phyloP scores from a whole-genome alignment of 2,888 invertebrate genomes.

The Cryptus armator region DNA sequence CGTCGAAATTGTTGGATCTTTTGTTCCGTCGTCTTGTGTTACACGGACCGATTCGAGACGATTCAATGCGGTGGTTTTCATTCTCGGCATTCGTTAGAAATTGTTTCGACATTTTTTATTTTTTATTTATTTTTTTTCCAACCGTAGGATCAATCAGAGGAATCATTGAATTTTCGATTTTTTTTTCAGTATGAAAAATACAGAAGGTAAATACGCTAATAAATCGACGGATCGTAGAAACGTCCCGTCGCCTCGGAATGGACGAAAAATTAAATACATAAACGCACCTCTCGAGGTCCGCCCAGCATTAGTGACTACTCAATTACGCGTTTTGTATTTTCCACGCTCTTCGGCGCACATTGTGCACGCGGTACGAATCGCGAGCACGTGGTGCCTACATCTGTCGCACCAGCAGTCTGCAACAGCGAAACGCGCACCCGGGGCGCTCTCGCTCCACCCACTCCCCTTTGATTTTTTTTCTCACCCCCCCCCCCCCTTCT shows the following conservation, averaged over 20 bases:
- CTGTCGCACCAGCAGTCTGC: conserved; percentile 77
- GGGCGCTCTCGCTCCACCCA: conserved; percentile 68
- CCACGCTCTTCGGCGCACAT: conserved; percentile 76
- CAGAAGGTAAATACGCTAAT: neutral
- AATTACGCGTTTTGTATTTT: conserved; percentile 81
- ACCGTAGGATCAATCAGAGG: neutral
- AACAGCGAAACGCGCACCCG: conserved; percentile 61
- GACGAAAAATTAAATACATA: conserved; percentile 58
- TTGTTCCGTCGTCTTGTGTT: conserved; percentile 33
- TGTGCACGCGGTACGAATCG: conserved; percentile 75
- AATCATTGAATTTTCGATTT: neutral
- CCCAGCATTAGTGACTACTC: conserved; percentile 76
- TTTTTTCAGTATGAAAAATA: neutral
- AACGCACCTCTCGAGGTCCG: conserved; percentile 66
- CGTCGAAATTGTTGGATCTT: conserved; percentile 60
- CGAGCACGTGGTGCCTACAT: conserved; percentile 81
- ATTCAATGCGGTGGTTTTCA: conserved; percentile 62
- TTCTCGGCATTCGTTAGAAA: conserved; percentile 42
- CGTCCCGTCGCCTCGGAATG: conserved; percentile 5
- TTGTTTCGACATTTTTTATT: conserved; percentile 30
- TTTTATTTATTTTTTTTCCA: conserved; percentile 42
- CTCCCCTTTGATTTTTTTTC: conserved; percentile 70
- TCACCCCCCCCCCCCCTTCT: conserved; percentile 57
- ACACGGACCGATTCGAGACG: conserved; percentile 32
- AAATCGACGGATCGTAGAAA: conserved; percentile 2